Base-by-base conservation (phyloP, 2,888 invertebrate genomes). In the Cosmia pyralina region DNA sequence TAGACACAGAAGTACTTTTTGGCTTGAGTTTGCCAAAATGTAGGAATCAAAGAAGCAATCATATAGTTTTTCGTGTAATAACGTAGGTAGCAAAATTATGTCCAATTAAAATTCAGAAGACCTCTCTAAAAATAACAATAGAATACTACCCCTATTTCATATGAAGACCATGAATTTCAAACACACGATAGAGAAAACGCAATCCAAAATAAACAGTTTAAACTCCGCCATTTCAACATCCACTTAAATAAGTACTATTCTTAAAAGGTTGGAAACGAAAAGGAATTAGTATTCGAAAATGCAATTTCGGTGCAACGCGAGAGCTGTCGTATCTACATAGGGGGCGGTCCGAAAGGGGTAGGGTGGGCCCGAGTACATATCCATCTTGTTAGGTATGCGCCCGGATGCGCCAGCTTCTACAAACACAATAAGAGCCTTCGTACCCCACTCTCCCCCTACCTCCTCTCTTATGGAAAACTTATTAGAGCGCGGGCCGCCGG, bases 361-460 rank as follows among this genome's bases (percentile, higher is more conserved):
- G 93, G 89, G 84, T 85, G 87, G 85, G 77, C 81, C 85, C 88
- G 89, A 90, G 92, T 94, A 95, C 95, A 95, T 95, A 96, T 96
- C 94, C 96, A 95, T 96, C 96, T 96, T 95, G 95, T 96, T 96
- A 96, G 94, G 93, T 95, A 96, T 96, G 96, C 96, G 94, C 93
- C 94, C 94, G 95, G 96, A 96, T 96, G 96, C 95, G 96, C 96
- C 91, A 90, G 95, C 96, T 95, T 94, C 94, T 90, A 94, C 96
- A 96, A 96, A 96, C 96, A 96, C 96, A 96, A 96, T 96, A 96
- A 96, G 95, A 95, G 92, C 94, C 94, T 93, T 93, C 93, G 89
- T 91, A 87, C 92, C 90, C 89, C 87, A 87, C 86, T 81, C 84
- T 84, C 87, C 86, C 87, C 86, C 84, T 85, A 75, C 91, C 90